Evolutionary conservation across 2,113 vertebrate genomes (phyloP), one percentile per base, ranked within the genome.

Genomic region (Cheilinus undulatus): DNA sequence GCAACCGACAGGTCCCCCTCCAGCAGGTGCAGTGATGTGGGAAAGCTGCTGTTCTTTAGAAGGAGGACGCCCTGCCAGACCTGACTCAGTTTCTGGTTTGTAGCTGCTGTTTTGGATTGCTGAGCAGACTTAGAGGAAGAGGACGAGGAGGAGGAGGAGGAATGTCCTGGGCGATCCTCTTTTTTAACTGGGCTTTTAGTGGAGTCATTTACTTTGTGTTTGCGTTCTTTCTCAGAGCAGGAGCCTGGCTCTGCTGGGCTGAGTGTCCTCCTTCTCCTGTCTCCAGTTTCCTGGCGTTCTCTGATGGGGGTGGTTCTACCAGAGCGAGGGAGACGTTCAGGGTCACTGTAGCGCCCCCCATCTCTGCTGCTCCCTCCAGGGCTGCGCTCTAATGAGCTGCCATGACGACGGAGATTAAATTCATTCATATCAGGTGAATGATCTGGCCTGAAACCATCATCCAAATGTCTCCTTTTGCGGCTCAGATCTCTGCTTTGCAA

Each of bases 31-130:
- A 99, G 97, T 32, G 95, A 94, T 73, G 97, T 96, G 7, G 97
- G 97, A 82, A 99, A 99, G 90, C 95, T 98, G 93, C 97, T 99
- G 79, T 99, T 99, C 88, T 99, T 99, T 74, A 99, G 91, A 7
- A 99, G 94, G 58, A 99, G 96, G 95, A 96, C 96, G 3, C 98
- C 97, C 75, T 97, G 95, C 98, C 97, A 99, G 24, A 94, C 95
- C 88, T 95, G 91, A 82, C 94, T 95, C 76, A 98, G 93, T 90
- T 94, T 98, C 71, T 87, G 78, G 19, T 63, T 72, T 9, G 86
- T 85, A 10, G 91, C 69, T 8, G 91, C 91, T 0, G 86, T 69
- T 68, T 91, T 91, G 30, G 78, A 89, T 68, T 32, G 92, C 63
- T 7, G 92, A 69, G 69, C 91, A 74, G 20, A 89, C 91, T 89